These are phyloP conservation scores for Arnoldichthys spilopterus DNA, from an alignment of 2,797 vertebrate genomes.

Conservation along the genomic window DNA sequence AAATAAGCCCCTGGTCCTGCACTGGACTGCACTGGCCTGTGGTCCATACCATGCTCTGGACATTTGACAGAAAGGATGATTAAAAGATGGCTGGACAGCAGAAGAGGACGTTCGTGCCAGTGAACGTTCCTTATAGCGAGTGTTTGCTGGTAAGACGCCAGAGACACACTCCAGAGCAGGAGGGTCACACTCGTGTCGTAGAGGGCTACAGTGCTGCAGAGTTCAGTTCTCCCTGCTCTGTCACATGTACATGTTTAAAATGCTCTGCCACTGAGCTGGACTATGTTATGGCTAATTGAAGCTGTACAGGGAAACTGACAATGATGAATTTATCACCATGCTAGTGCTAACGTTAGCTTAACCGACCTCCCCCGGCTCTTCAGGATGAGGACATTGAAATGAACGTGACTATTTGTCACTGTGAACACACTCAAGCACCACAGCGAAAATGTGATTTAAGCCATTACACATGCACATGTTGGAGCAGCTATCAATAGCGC, in stretches of 20 bases:
- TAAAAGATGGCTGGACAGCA: neutral
- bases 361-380: too few relatives aligned
- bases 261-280: too few relatives aligned
- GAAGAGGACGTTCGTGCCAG: neutral
- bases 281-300: neutral
- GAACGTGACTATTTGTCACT: too few relatives aligned
- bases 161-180: neutral
- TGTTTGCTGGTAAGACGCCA: neutral
- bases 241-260: neutral
- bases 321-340: too few relatives aligned
- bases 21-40: neutral
- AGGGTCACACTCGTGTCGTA: neutral
- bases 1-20: constrained; percentile 13
- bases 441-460: too few relatives aligned
- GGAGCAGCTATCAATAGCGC: too few relatives aligned
- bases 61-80: constrained; percentile 2
- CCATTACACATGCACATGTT: too few relatives aligned
- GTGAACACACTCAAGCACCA: too few relatives aligned
- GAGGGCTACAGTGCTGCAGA: neutral
- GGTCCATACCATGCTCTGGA: neutral
- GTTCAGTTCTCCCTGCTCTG: neutral
- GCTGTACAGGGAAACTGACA: too few relatives aligned
- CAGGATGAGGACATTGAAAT: too few relatives aligned
- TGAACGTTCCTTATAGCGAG: neutral
- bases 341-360: too few relatives aligned